Base-by-base conservation (phyloP, 2,113 vertebrate genomes). In the Alethe castanea region DNA sequence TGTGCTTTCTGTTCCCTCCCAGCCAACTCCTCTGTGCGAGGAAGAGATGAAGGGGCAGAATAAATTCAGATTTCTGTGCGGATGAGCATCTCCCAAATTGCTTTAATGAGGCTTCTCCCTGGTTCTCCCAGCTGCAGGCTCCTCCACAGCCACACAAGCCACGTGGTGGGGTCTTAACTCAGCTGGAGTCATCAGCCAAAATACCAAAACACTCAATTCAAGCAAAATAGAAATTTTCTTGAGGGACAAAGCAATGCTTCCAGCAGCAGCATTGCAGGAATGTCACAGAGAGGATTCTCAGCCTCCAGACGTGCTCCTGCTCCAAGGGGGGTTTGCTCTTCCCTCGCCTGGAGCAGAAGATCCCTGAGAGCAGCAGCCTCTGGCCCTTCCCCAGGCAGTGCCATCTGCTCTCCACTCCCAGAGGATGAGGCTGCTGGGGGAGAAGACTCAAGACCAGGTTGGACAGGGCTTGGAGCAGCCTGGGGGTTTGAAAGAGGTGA, bases 161-260 rank as follows among this genome's bases (percentile, higher is more conserved):
- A 20, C 2, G 2, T 18, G 48, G 7, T 73, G 79, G 71, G 2
- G 4, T 38, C 80, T 53, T 4, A 26, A 10, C 38, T 64, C 71
- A 28, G 8, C 56, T 1, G 0, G 52, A 66, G 22, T 9, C 61
- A 12, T 4, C 84, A 45, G 84, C 50, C 14, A 1, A 8, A 31
- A 4, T 0, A 14, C 6, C 23, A 10, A 38, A 16, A 47, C 29
- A 11, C 8, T 52, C 36, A 8, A 6, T 31, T 80, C 44, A 56
- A 92, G 61, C 0, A 76, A 82, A 80, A 57, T 54, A 12, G 2
- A 26, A 0, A 19, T 40, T 26, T 91, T 79, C 53, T 45, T 24
- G 44, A 80, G 33, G 18, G 7, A 54, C 5, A 36, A 76, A 91
- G 62, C 42, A 45, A 24, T 19, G 24, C 14, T 91, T 56, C 45